phyloP scores from a whole-genome alignment of 2,113 vertebrate species.

The Urocynchramus pylzowi region DNA sequence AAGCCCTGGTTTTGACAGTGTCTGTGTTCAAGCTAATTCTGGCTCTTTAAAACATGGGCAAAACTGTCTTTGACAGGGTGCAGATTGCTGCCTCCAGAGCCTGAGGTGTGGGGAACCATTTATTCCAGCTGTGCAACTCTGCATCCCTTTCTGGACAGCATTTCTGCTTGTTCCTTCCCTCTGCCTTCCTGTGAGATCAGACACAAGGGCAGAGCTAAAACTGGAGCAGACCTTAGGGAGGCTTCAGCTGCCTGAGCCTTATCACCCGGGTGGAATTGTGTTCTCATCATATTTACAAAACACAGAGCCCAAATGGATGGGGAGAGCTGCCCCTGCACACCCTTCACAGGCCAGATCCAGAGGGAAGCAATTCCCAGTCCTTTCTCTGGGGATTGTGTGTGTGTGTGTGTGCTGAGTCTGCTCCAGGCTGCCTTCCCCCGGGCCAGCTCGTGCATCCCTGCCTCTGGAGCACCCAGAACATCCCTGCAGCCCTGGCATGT shows the following conservation, averaged over 20 bases:
- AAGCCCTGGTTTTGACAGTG: not conserved
- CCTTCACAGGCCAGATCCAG: not conserved
- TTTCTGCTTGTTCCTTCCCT: not conserved
- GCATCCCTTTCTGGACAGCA: not conserved
- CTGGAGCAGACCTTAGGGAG: not conserved
- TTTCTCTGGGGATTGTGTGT: not conserved
- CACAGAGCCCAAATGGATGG: not conserved
- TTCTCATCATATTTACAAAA: not conserved
- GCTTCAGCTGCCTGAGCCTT: not conserved
- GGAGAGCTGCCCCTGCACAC: not conserved
- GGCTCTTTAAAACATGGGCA: not conserved
- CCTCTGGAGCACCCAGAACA: not conserved
- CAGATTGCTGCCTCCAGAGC: not conserved
- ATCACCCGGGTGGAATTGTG: not conserved
- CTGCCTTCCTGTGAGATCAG: not conserved
- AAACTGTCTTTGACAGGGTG: not conserved
- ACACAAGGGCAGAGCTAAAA: not conserved
- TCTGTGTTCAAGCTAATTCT: not conserved
- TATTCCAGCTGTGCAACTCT: not conserved
- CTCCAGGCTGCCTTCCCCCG: slow-evolving; percentile 15
- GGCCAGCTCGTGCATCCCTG: slow-evolving; percentile 39
- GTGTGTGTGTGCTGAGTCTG: not conserved
- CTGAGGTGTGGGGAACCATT: accelerated
- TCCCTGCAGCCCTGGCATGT: slow-evolving; percentile 53
- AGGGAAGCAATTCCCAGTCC: not conserved